These are phyloP conservation scores for Glossophaga mutica DNA, from an alignment of 2,797 vertebrate species.

Conservation along the genomic window DNA sequence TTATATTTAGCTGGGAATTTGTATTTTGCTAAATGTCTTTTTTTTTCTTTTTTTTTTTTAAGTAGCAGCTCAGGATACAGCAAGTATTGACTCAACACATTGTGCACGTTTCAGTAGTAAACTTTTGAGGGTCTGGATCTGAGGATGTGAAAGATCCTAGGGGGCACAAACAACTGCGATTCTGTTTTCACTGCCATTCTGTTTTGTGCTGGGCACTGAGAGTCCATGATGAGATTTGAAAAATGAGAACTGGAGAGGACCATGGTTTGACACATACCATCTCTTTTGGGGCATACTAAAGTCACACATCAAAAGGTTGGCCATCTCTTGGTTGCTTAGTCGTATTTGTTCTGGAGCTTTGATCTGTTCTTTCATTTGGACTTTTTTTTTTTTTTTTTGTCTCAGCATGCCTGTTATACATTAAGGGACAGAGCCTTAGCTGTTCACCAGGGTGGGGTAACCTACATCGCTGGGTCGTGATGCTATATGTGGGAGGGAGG, in stretches of 20 bases:
- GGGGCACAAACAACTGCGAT: background rate
- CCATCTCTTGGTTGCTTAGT: too few species aligned
- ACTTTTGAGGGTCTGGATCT: background rate
- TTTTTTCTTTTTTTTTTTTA: background rate
- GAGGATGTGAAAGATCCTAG: background rate
- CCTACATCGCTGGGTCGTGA: too few species aligned
- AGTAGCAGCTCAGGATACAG: background rate
- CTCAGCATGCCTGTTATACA: too few species aligned
- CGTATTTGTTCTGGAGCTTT: too few species aligned
- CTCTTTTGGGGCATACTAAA: background rate
- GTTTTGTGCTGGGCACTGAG: background rate
- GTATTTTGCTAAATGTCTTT: background rate
- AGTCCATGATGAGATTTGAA: background rate
- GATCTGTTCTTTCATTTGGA: too few species aligned
- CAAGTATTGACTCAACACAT: background rate
- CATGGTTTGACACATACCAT: background rate
- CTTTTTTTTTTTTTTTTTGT: too few species aligned
- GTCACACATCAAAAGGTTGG: background rate
- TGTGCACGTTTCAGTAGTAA: background rate
- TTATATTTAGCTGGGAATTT: background rate
- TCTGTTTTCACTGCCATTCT: background rate
- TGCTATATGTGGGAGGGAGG: too few species aligned
- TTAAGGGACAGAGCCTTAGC: too few species aligned
- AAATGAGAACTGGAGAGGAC: background rate
- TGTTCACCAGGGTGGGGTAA: too few species aligned